These are phyloP conservation scores for Tragulus kanchil DNA, from an alignment of 2,113 vertebrate species.

Conservation along the genomic window DNA sequence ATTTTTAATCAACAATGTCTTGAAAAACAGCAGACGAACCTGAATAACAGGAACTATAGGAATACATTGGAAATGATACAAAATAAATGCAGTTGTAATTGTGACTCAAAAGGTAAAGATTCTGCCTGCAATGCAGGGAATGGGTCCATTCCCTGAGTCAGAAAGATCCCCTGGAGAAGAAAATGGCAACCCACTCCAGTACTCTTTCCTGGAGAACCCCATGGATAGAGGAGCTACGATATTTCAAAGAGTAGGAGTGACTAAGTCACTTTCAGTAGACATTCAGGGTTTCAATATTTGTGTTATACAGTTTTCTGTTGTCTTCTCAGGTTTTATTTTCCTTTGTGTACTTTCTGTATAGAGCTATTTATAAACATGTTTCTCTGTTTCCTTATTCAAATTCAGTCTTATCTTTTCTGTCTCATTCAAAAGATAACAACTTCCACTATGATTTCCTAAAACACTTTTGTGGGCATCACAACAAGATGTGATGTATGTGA, in stretches of 20 bases:
- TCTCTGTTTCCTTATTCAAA: background rate
- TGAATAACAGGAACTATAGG: background rate
- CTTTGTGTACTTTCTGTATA: background rate
- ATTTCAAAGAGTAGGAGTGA: too few species aligned
- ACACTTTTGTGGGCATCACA: background rate
- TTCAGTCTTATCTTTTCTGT: background rate
- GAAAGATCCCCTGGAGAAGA: too few species aligned
- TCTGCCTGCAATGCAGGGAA: too few species aligned
- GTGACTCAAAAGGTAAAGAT: too few species aligned
- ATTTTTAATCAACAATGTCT: constrained; percentile 12
- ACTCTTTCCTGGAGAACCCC: too few species aligned
- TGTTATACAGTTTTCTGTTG: background rate
- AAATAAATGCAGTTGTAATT: constrained; percentile 4
- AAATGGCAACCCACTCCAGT: too few species aligned
- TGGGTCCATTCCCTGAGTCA: too few species aligned
- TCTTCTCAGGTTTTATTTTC: background rate
- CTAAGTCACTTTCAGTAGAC: background rate
- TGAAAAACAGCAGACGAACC: background rate
- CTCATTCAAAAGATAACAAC: background rate
- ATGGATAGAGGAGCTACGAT: too few species aligned
- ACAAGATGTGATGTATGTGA: background rate
- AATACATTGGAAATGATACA: constrained; percentile 39
- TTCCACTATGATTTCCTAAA: background rate
- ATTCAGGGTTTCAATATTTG: background rate
- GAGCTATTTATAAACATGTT: background rate